phyloP scores from a whole-genome alignment of 2,888 invertebrate species.

The Pecten maximus region DNA sequence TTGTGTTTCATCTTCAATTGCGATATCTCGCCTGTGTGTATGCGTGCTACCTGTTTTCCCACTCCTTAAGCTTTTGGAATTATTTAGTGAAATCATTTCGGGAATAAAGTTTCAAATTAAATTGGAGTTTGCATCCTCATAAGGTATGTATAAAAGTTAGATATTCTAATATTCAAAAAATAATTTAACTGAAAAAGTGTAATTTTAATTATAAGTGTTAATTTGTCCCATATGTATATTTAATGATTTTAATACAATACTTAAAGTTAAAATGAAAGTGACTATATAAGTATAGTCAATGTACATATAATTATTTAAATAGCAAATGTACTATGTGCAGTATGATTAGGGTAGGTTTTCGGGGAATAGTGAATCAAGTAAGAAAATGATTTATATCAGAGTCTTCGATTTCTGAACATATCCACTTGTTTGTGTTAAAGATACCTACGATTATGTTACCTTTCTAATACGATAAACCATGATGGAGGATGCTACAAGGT shows the following conservation, averaged over 20 bases:
- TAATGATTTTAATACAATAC: too few species aligned
- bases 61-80: not conserved
- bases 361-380: not conserved
- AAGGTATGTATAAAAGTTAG: not conserved
- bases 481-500: conserved; percentile 15
- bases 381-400: not conserved
- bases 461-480: not conserved
- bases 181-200: too few species aligned
- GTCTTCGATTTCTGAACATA: too few species aligned
- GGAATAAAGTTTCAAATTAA: not conserved
- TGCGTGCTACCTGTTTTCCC: not conserved
- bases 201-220: too few species aligned
- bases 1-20: not conserved
- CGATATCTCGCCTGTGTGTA: not conserved
- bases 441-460: not conserved
- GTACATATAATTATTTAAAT: too few species aligned
- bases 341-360: not conserved
- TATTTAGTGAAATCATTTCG: not conserved
- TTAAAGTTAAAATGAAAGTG: too few species aligned
- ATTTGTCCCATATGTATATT: too few species aligned
- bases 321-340: too few species aligned
- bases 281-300: too few species aligned
- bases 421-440: not conserved
- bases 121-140: not conserved
- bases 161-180: too few species aligned